phyloP scores from a whole-genome alignment of 2,113 vertebrate species.

The Sylvilagus bachmani region DNA sequence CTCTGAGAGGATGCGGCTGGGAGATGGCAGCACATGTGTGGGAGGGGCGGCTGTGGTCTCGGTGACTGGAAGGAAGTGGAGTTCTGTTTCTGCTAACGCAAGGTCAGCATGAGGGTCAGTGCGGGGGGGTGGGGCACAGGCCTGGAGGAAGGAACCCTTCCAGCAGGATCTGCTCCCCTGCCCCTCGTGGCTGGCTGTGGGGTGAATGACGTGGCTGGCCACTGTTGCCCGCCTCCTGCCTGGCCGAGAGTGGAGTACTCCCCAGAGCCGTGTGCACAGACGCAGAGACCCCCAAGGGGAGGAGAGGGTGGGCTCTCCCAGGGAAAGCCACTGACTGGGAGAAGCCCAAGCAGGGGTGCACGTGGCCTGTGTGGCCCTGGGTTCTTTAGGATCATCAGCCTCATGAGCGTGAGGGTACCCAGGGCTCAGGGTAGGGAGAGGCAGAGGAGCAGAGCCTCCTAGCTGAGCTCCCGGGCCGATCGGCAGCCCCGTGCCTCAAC shows the following conservation, averaged over 20 bases:
- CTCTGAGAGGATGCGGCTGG: too few relatives aligned
- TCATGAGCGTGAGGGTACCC: background rate
- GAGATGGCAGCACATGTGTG: background rate
- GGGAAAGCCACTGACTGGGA: background rate
- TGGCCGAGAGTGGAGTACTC: too few relatives aligned
- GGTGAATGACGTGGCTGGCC: background rate
- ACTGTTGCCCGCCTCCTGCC: too few relatives aligned
- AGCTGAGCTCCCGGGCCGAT: background rate
- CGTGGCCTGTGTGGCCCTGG: too few relatives aligned
- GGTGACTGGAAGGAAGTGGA: conserved; percentile 64
- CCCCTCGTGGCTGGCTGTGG: background rate
- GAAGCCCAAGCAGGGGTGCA: background rate
- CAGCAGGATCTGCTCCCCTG: background rate
- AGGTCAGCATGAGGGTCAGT: conserved; percentile 68
- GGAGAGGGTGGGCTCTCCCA: background rate
- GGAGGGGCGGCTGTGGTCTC: conserved; percentile 29
- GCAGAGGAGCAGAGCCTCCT: background rate
- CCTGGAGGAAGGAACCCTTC: conserved; percentile 33
- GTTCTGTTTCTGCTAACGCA: conserved; percentile 64
- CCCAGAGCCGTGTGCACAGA: too few relatives aligned
- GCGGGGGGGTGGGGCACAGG: conserved; percentile 11
- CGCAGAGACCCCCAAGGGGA: too few relatives aligned
- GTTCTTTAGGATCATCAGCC: background rate
- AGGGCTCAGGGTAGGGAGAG: background rate
- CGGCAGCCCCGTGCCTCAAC: background rate